Evolutionary conservation across 1,140 invertebrate species (phyloP).

Genomic region (Rhysida immarginata): DNA sequence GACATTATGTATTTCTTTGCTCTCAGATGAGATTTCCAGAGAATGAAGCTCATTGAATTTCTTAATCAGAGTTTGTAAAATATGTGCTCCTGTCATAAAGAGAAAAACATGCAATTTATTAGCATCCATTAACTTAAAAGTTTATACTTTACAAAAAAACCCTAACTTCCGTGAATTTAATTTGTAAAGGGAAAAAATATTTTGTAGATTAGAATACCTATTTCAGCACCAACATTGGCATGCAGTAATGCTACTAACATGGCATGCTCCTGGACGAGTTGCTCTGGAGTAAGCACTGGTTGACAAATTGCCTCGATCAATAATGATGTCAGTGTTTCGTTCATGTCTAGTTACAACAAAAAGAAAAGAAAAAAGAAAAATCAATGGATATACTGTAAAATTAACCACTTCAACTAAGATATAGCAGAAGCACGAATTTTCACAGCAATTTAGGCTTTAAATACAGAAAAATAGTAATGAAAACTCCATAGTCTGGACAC

Average conservation of each 20-base stretch:
- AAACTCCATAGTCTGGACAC: no score
- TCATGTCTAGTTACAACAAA: slow-evolving; percentile 49
- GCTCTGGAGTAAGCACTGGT: slow-evolving; percentile 47
- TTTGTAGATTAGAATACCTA: slow-evolving; percentile 41
- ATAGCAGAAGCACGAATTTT: no score
- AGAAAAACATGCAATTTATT: no score
- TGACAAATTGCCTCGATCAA: slow-evolving; percentile 50
- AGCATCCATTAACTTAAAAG: no score
- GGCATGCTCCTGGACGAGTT: slow-evolving; percentile 66
- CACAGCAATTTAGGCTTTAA: no score
- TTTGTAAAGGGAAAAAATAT: not conserved
- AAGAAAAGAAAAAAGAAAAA: slow-evolving; percentile 7
- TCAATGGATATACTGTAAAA: slow-evolving; percentile 6
- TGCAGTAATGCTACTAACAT: slow-evolving; percentile 69
- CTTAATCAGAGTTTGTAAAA: slow-evolving; percentile 49
- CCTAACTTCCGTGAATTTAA: no score
- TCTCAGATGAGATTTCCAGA: slow-evolving; percentile 31
- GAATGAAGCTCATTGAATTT: slow-evolving; percentile 48
- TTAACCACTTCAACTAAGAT: slow-evolving; percentile 9
- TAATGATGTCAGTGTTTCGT: slow-evolving; percentile 50
- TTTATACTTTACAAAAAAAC: no score
- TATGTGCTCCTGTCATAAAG: slow-evolving; percentile 61
- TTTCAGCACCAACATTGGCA: slow-evolving; percentile 76
- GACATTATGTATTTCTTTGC: slow-evolving; percentile 76
- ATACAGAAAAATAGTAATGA: no score